phyloP scores from a whole-genome alignment of 2,888 invertebrate species.

The Argyresthia goedartella region DNA sequence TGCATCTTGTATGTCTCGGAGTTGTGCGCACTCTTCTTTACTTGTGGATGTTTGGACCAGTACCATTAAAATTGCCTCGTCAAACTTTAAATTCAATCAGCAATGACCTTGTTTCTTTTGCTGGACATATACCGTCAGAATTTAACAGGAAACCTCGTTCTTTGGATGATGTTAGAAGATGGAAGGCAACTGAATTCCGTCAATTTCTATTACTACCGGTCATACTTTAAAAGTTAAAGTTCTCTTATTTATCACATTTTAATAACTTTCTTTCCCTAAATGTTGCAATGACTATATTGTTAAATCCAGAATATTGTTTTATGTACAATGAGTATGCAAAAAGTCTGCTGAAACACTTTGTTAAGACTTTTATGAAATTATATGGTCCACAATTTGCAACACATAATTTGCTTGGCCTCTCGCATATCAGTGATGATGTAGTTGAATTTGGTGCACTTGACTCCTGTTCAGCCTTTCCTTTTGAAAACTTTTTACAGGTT shows the following conservation, averaged over 20 bases:
- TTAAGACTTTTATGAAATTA: conserved; percentile 7
- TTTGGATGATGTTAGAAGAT: conserved; percentile 11
- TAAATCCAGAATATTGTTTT: conserved; percentile 5
- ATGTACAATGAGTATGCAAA: conserved; percentile 5
- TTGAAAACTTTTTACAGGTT: conserved; percentile 12
- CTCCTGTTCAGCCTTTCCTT: conserved; percentile 13
- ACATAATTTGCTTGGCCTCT: conserved; percentile 11
- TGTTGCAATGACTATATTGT: neutral
- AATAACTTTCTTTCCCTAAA: neutral
- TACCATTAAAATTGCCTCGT: conserved; percentile 9
- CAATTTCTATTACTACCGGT: conserved; percentile 11
- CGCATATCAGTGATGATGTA: conserved; percentile 11
- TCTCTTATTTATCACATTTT: conserved; percentile 1
- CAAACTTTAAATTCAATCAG: conserved; percentile 2
- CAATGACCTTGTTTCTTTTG: conserved; percentile 8
- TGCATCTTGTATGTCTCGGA: conserved; percentile 12
- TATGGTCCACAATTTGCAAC: conserved; percentile 10
- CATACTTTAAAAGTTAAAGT: conserved; percentile 3
- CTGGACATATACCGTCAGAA: conserved; percentile 9
- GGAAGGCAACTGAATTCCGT: conserved; percentile 14
- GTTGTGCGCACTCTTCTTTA: conserved; percentile 10
- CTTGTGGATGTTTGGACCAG: conserved; percentile 12
- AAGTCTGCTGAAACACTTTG: conserved; percentile 8
- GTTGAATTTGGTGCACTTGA: conserved; percentile 13
- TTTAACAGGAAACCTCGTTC: conserved; percentile 12